A percentile compares a stretch with the other conserved stretches of the same genome.
These are phyloP conservation scores for Vulpes vulpes DNA, from an alignment of 2,113 vertebrate species.

Conservation along the genomic window DNA sequence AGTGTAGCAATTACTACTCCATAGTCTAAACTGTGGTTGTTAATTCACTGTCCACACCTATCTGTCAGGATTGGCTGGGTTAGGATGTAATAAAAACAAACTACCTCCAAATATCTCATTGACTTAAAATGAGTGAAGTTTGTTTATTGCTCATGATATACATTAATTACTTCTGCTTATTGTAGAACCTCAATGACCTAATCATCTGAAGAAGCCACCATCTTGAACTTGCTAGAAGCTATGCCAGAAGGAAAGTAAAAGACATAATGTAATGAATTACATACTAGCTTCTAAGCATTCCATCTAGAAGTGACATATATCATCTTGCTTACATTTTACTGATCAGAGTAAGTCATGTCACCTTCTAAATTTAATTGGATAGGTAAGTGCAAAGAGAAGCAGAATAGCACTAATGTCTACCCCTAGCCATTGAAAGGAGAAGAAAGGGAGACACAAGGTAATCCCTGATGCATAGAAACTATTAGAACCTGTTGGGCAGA, in stretches of 20 bases:
- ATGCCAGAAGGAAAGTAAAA: not conserved
- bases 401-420: not conserved
- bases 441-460: not conserved
- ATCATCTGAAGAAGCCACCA: not conserved
- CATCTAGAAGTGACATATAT: not conserved
- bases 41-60: not conserved
- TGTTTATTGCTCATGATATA: not conserved
- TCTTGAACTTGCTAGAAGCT: not conserved
- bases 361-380: not conserved
- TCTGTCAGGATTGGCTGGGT: not conserved
- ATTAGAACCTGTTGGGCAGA: not conserved
- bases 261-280: not conserved
- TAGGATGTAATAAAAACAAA: not conserved
- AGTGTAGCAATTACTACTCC: not conserved
- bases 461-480: not conserved
- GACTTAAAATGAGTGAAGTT: not conserved
- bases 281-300: not conserved
- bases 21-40: not conserved
- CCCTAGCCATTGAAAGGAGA: not conserved
- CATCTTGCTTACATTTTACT: not conserved
- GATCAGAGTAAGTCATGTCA: not conserved
- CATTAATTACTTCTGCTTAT: not conserved
- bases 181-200: not conserved
- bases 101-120: not conserved
- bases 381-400: not conserved